Evolutionary conservation across 2,888 invertebrate species (phyloP), one percentile per base, ranked within the genome.

Genomic region (Geophilus truncorum): DNA sequence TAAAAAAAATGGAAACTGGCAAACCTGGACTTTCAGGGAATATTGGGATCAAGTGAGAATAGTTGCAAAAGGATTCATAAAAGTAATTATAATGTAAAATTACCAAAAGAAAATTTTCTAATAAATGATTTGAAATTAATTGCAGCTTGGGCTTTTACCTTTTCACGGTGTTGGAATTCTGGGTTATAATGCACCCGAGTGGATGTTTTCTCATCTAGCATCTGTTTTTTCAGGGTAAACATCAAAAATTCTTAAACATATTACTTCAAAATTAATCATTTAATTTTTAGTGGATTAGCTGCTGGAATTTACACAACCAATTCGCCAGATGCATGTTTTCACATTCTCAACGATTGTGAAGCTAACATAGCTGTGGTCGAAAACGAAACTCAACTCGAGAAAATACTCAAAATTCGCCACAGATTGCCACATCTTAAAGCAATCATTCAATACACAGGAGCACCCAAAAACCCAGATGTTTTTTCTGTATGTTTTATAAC

Each of bases 291-390:
- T 79, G 95, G 95, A 82, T 91, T 94, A 83, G 93, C 93, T 10
- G 92, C 92, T 77, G 96, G 97, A 81, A 93, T 97, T 85, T 97
- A 97, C 88, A 94, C 95, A 4, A 97, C 96, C 79, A 97, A 96
- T 88, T 92, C 93, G 0, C 89, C 94, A 0, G 95, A 96, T 82
- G 93, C 96, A 0, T 95, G 95, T 86, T 90, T 90, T 84, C 92
- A 94, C 87, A 93, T 94, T 84, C 90, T 94, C 15, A 87, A 90
- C 57, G 91, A 91, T 82, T 93, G 94, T 78, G 88, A 90, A 80
- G 93, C 95, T n/a, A 94, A 95, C 87, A 94, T 97, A 84, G 92
- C 94, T 83, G 92, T 94, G 0, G 95, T 96, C 0, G 95, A 97
- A 81, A 86, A 87, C 81, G 84, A 85, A 80, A 80, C 70, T n/a